phyloP scores from a whole-genome alignment of 2,797 vertebrate genomes.

The Myotis findleyi region DNA sequence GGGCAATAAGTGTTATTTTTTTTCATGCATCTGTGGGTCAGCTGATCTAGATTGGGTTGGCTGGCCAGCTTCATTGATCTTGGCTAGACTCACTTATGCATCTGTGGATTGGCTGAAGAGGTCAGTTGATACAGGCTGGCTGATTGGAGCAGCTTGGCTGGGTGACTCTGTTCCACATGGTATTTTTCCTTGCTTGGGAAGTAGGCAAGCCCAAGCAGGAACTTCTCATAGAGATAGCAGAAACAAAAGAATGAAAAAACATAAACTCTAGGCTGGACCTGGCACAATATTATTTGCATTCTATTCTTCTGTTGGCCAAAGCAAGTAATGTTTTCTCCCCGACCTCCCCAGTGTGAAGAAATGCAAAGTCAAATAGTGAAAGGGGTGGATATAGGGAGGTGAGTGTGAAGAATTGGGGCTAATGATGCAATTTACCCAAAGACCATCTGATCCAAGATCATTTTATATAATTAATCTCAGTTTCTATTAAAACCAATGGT shows the following conservation, averaged over 20 bases:
- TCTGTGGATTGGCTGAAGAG: neutral
- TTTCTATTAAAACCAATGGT: conserved; percentile 22
- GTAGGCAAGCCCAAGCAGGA: neutral
- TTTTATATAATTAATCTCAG: neutral
- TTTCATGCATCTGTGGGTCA: neutral
- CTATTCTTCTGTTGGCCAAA: neutral
- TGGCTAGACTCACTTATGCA: neutral
- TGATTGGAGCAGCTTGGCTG: neutral
- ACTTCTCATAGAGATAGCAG: neutral
- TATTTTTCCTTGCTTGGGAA: neutral
- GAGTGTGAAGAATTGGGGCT: neutral
- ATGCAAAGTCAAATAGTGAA: neutral
- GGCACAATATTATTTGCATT: neutral
- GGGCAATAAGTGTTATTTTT: neutral
- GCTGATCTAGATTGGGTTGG: neutral
- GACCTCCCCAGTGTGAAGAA: neutral
- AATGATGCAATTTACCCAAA: neutral
- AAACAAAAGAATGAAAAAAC: neutral
- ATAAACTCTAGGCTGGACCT: neutral
- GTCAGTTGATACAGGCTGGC: neutral
- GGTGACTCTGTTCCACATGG: neutral
- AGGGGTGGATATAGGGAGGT: neutral
- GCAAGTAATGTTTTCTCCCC: neutral
- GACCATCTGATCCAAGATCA: neutral
- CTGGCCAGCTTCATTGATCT: neutral